A percentile compares a stretch with the other conserved stretches of the same genome.
Conservation (phyloP, 2,113 vertebrate species). For the Notarius lentiginosus region DNA sequence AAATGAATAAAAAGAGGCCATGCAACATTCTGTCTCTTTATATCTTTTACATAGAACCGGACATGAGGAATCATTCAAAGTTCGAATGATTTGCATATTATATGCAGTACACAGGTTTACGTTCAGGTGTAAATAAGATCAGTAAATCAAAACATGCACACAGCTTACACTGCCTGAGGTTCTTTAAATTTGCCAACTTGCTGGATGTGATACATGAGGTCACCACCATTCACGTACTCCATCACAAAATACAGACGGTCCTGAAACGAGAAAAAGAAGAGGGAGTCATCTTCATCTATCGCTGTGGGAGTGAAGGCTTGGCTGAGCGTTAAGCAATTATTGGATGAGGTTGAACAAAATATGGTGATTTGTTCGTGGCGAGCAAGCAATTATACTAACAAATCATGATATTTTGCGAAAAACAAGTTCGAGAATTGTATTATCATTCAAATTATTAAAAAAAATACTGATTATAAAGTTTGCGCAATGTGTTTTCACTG, state of each 20-base stretch:
- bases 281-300: not conserved
- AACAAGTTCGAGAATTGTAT: too few relatives aligned
- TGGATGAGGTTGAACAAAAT: too few relatives aligned
- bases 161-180: constrained; percentile 93
- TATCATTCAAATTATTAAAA: too few relatives aligned
- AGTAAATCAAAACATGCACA: not conserved
- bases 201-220: constrained; percentile 98
- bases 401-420: too few relatives aligned
- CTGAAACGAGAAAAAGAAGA: constrained; percentile 63
- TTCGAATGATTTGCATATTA: not conserved
- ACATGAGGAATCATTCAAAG: not conserved
- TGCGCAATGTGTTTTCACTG: too few relatives aligned
- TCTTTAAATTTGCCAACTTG: constrained; percentile 97
- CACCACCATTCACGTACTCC: constrained; percentile 94
- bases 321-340: not conserved
- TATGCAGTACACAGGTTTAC: not conserved
- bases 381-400: too few relatives aligned
- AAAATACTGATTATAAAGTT: too few relatives aligned
- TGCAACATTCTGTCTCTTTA: not conserved
- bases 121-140: not conserved
- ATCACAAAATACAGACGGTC: constrained; percentile 97
- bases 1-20: not conserved
- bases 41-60: not conserved
- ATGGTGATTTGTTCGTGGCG: too few relatives aligned
- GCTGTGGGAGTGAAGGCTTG: not conserved